Evolutionary conservation across 1,140 invertebrate species (phyloP), one percentile per base, ranked within the genome.

Genomic region (Ephestia elutella): DNA sequence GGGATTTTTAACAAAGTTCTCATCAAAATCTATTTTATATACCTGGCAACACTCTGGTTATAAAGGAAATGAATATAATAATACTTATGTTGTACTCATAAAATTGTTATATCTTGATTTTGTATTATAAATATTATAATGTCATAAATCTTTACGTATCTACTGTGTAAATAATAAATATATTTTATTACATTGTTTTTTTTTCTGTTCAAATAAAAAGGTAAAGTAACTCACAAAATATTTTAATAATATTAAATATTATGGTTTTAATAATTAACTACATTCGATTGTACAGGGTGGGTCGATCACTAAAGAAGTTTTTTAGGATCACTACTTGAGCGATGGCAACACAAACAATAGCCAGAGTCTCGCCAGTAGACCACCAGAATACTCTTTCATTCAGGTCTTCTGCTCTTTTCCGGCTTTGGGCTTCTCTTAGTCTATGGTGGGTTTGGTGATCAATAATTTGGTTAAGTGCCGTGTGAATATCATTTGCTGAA

Each of bases 381-480:
- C 97, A 99, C 87, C 93, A 93, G 67, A 97, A 90, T 0, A 99
- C 98, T 67, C 95, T 92, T 80, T 96, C 94, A 76, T 99, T 99
- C 9, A 99, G 90, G 85, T 98, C 96, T 89, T 99, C 98, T 0
- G 98, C 98, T 51, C 97, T 91, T 78, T 97, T 97, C 38, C 98
- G 92, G 28, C 97, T 94, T 81, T 98, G 96, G 5, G 98, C 94
- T 90, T 99, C 98, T 50, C 96, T 92, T 60, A 99, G 87, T 54
- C 97, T 91, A 89, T 99, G 97, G 90, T 99, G 97, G 5, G 98
- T 99, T 91, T 99, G 98, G 73, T 96, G 95, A 82, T 99, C 98
- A 28, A 96, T 90, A 32, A 99, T 95, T 58, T 92, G 93, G 65
- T 95, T 96, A 15, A 99, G 84, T 59, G 94, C 93, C 73, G 96